These are phyloP conservation scores for Calliphora vomitoria DNA, from an alignment of 2,888 invertebrate species.

Conservation along the genomic window DNA sequence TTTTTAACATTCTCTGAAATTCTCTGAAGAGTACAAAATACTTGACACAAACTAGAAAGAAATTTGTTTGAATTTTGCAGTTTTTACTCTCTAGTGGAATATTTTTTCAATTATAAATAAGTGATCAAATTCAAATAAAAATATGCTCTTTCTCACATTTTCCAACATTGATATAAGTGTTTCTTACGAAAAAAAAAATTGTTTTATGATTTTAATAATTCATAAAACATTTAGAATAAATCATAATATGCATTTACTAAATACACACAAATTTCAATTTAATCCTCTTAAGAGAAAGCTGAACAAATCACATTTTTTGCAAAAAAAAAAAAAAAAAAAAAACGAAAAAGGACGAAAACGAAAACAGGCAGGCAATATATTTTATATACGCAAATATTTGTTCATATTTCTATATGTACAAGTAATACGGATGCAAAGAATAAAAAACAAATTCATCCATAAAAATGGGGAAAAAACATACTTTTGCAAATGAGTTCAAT, in stretches of 20 bases:
- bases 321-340: not conserved
- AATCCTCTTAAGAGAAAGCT: slow-evolving; percentile 17
- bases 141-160: too few species aligned
- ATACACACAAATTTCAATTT: not conserved
- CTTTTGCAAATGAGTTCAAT: slow-evolving; percentile 31
- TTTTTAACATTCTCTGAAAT: too few species aligned
- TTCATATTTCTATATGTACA: not conserved
- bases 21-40: too few species aligned
- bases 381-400: not conserved
- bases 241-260: not conserved
- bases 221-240: not conserved
- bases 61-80: too few species aligned
- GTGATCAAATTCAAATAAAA: too few species aligned
- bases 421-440: not conserved
- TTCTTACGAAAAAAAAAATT: not conserved
- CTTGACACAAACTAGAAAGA: too few species aligned
- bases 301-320: not conserved
- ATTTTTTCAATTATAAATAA: too few species aligned
- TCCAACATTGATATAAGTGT: too few species aligned
- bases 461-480: slow-evolving; percentile 2
- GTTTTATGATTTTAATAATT: slow-evolving; percentile 8
- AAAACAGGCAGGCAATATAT: not conserved
- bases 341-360: not conserved
- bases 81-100: too few species aligned
- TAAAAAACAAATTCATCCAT: not conserved